These are phyloP conservation scores for Australoheros facetus DNA, from an alignment of 2,797 vertebrate species.

Conservation along the genomic window DNA sequence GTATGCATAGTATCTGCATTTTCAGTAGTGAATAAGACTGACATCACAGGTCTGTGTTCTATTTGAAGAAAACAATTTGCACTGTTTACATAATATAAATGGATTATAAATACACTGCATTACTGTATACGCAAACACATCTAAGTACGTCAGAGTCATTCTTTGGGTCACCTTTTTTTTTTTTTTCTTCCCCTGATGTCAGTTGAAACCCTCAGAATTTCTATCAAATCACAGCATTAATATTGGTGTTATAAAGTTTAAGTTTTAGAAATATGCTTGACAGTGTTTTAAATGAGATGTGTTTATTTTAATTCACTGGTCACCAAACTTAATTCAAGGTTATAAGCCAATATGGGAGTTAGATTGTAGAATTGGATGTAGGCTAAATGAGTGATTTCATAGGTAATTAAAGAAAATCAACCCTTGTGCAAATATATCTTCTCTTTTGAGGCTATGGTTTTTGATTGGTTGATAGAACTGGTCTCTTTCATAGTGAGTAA, in stretches of 20 bases:
- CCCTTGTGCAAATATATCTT: not conserved
- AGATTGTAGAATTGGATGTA: not conserved
- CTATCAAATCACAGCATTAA: not conserved
- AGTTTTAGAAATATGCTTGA: not conserved
- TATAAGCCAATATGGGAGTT: not conserved
- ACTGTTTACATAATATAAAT: not conserved
- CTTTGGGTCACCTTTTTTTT: not conserved
- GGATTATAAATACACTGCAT: not conserved
- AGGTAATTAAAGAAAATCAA: not conserved
- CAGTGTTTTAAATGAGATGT: not conserved
- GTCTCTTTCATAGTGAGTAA: not conserved
- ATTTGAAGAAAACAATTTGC: not conserved
- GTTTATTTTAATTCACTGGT: not conserved
- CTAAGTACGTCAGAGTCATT: not conserved
- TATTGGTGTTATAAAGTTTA: not conserved
- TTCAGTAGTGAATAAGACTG: too few relatives aligned
- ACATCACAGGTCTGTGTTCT: not conserved
- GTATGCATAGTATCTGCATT: too few relatives aligned
- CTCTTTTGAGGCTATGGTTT: not conserved
- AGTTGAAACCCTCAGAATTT: not conserved
- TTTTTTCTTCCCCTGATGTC: not conserved
- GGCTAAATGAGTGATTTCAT: not conserved
- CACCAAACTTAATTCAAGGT: not conserved
- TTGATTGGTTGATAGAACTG: not conserved
- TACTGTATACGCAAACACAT: not conserved